Base-by-base conservation (phyloP, 2,113 vertebrate genomes). In the Tupaia chinensis region DNA sequence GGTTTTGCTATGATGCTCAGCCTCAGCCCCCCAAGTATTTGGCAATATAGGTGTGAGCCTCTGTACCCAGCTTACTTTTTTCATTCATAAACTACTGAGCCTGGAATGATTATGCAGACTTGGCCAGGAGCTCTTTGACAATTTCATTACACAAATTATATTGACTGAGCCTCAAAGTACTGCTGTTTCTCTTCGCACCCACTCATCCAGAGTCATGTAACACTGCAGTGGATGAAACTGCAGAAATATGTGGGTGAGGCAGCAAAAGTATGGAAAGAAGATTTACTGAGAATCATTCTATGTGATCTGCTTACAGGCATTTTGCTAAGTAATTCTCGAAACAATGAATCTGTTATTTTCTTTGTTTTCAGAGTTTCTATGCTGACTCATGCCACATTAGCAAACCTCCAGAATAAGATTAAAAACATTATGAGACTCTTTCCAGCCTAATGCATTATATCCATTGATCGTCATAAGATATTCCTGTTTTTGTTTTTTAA, bases 391-490 rank as follows among this genome's bases (percentile, higher is more conserved):
- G 23, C 44, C 63, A 54, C 29, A 54, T 25, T 54, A 92, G 76
- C 56, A 83, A 60, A 89, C 34, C 56, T 91, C 54, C 94, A 94
- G 61, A 96, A n/a, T 77, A 88, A 90, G 65, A 87, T 44, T 44
- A n/a, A 87, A 79, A 73, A 86, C 61, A 22, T 34, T 53, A 63
- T 65, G 66, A 72, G 69, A 77, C 54, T 85, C 58, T 74, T 81
- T n/a, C 29, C 53, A 89, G 23, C 44, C 65, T 70, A 78, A 91
- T 9, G 53, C 53, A 86, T 15, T 58, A 44, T n/a, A 60, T 66
- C 80, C 23, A 72, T 25, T 3, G 3, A 32, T 78, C 12, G 29
- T 56, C 53, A 92, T 61, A 91, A 65, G 84, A 34, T 19, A 81
- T 34, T 53, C 34, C 20, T 73, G 12, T n/a, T 91, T n/a, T 74